A percentile compares a stretch with the other conserved stretches of the same genome.
Evolutionary conservation across 2,888 invertebrate genomes (phyloP).

Genomic region (Idaea biselata): DNA sequence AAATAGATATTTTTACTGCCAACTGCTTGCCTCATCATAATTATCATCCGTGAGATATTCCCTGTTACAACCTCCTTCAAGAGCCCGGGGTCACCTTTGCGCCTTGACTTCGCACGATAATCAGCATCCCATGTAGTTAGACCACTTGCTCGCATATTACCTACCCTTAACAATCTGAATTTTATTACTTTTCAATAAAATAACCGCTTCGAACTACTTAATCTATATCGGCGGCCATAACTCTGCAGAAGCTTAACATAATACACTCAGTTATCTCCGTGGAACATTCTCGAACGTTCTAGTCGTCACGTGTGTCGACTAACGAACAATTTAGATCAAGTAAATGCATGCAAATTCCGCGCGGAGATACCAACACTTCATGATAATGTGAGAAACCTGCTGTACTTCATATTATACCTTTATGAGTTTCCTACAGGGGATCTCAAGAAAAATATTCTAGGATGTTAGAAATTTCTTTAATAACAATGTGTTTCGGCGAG

Average conservation of each 20-base stretch:
- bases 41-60: no score
- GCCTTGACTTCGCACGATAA: no score
- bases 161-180: neutral
- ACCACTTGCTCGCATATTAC: neutral
- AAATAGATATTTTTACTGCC: no score
- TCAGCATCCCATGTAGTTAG: no score
- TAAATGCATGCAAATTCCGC: constrained; percentile 56
- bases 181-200: constrained; percentile 3
- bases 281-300: constrained; percentile 46
- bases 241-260: constrained; percentile 53
- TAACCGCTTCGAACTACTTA: constrained; percentile 31
- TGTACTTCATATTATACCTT: neutral
- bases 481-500: neutral
- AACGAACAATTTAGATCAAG: constrained; percentile 60
- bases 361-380: constrained; percentile 39
- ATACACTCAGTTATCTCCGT: constrained; percentile 57
- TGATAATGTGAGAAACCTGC: constrained; percentile 34
- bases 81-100: no score
- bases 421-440: no score
- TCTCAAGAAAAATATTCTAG: no score
- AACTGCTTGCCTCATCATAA: no score
- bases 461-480: no score
- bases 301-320: constrained; percentile 63
- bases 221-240: constrained; percentile 48
- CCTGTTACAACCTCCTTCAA: no score